Conservation (phyloP, 2,888 invertebrate species). For the Ametastegia equiseti region DNA sequence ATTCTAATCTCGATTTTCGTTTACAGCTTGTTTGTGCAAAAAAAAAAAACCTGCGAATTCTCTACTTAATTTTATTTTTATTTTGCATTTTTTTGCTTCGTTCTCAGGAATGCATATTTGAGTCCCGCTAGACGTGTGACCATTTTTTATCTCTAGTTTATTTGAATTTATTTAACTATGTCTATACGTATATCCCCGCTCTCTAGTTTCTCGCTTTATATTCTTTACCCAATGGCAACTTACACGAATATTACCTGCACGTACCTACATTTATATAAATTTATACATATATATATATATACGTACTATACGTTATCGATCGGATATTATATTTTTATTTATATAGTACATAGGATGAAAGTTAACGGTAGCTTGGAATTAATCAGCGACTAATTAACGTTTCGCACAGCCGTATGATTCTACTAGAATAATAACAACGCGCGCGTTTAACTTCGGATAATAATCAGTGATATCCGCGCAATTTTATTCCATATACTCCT, state of each 20-base stretch:
- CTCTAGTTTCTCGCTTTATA: not conserved
- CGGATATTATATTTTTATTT: not conserved
- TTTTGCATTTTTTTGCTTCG: not conserved
- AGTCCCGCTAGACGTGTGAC: not conserved
- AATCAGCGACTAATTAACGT: conserved; percentile 23
- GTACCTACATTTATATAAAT: not conserved
- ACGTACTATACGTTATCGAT: not conserved
- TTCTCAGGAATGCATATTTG: no score
- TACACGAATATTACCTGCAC: no score
- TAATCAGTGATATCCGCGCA: not conserved
- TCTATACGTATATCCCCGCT: no score
- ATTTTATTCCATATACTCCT: not conserved
- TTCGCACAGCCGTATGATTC: conserved; percentile 34
- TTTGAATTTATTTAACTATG: not conserved
- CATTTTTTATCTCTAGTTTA: not conserved
- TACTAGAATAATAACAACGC: conserved; percentile 8
- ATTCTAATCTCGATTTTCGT: no score
- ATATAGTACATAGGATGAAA: not conserved
- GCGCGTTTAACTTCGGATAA: not conserved
- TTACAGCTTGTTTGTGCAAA: not conserved
- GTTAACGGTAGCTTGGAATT: no score
- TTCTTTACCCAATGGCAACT: no score
- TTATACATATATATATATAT: not conserved
- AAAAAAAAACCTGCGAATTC: not conserved
- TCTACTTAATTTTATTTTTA: no score